phyloP scores from a whole-genome alignment of 2,797 vertebrate species.

The Garrulus glandarius region DNA sequence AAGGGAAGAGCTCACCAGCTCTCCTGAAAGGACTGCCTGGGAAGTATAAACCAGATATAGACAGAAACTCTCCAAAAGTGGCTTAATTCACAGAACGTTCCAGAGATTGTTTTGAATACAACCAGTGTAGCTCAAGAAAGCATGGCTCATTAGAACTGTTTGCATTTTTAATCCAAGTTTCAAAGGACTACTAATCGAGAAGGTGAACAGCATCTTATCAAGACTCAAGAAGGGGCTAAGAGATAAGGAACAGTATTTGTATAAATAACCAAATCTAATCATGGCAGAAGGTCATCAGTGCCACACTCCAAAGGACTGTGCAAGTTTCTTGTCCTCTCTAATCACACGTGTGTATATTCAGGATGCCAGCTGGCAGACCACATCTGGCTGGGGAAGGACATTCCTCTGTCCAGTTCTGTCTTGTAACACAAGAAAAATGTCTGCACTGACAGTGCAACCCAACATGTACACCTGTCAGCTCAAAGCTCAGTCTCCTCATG shows the following conservation, averaged over 20 bases:
- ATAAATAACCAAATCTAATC: background rate
- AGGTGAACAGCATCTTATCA: conserved; percentile 6
- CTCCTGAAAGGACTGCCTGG: background rate
- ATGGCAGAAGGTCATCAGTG: background rate
- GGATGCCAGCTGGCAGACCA: background rate
- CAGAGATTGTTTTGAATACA: background rate
- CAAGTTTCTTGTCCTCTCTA: background rate
- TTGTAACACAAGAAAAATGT: background rate
- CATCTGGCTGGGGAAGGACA: background rate
- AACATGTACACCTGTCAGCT: background rate
- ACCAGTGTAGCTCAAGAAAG: background rate
- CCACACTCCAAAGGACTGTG: background rate
- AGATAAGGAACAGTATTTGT: conserved; percentile 15
- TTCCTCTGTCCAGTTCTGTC: background rate
- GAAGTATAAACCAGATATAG: background rate
- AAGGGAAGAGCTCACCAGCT: background rate
- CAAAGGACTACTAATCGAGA: background rate
- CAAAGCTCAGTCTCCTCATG: background rate
- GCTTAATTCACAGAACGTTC: background rate
- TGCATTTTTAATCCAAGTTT: background rate
- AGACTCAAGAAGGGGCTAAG: background rate
- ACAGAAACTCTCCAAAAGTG: background rate
- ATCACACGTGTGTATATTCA: rapidly evolving
- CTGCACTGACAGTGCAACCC: background rate
- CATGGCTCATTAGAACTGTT: background rate